These are phyloP conservation scores for Sphaeridia pumilis DNA, from an alignment of 2,888 invertebrate species.

Conservation along the genomic window DNA sequence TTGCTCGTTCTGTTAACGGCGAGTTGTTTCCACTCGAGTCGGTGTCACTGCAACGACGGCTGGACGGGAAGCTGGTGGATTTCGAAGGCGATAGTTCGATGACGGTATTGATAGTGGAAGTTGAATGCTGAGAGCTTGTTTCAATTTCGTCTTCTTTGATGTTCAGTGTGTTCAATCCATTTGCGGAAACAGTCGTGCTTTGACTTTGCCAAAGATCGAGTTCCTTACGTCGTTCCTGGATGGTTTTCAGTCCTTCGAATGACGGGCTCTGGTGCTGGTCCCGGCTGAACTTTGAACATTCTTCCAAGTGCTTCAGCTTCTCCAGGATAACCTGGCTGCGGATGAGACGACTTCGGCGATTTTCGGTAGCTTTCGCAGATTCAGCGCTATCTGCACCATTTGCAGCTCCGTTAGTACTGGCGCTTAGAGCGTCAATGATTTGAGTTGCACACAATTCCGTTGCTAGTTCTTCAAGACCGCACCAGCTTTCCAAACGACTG, in stretches of 20 bases:
- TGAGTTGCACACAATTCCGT: neutral
- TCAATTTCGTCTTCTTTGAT: constrained; percentile 38
- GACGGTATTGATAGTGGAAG: constrained; percentile 40
- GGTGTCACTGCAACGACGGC: constrained; percentile 33
- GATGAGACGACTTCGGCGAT: constrained; percentile 28
- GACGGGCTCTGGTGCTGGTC: constrained; percentile 34
- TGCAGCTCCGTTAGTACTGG: constrained; percentile 37
- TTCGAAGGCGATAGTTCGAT: constrained; percentile 38
- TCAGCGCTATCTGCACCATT: constrained; percentile 49
- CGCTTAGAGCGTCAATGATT: constrained; percentile 5
- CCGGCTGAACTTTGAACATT: constrained; percentile 37
- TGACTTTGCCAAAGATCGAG: constrained; percentile 38
- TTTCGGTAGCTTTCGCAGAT: constrained; percentile 44
- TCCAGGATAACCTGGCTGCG: constrained; percentile 38
- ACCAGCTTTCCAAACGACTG: constrained; percentile 28
- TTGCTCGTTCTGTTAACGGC: constrained; percentile 32
- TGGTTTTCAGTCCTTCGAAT: constrained; percentile 38
- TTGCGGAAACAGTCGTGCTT: constrained; percentile 26
- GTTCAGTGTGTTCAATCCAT: constrained; percentile 29
- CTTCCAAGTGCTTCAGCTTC: constrained; percentile 38
- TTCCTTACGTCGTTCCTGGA: constrained; percentile 39
- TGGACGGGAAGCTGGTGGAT: constrained; percentile 29
- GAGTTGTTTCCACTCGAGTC: constrained; percentile 31
- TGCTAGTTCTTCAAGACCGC: constrained; percentile 11
- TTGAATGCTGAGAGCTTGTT: constrained; percentile 41